Evolutionary conservation across 2,797 vertebrate species (phyloP), one percentile per base, ranked within the genome.

Genomic region (Anguilla pacifica): DNA sequence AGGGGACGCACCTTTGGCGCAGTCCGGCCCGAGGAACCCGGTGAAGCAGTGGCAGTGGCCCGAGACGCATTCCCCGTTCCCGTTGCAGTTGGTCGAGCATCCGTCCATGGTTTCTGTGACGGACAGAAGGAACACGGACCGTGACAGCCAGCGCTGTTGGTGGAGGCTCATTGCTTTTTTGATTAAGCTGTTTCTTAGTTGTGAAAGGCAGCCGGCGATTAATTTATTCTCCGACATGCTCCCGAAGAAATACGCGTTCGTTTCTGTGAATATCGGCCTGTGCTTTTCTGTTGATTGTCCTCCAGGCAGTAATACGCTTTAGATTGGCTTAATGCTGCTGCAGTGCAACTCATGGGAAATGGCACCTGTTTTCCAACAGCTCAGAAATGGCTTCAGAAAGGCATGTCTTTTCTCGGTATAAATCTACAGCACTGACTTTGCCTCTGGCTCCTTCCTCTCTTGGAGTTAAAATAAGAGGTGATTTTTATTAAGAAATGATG

Each of bases 11-110:
- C 97, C 97, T 97, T 96, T 97, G 85, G 97, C 96, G 91, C 97
- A 98, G 88, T 98, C 97, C 28, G 97, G 97, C 74, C 97, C 97
- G 82, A 98, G 96, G 91, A 98, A 97, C 88, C 97, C 97, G 0
- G 97, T 97, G 92, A 98, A 98, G 91, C 97, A 98, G 91, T 98
- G 97, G 89, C 97, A 98, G 91, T 97, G 97, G 19, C 97, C 97
- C 2, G 97, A 96, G 72, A 98, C 97, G 90, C 97, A 98, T 92
- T 98, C 97, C 92, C 97, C 97, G 35, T 98, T 98, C 85, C 97
- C 97, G 86, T 98, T 97, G 92, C 97, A 98, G 93, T 97, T 97
- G 84, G 97, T 97, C 19, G 97, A 97, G 89, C 97, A 98, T 91
- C 97, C 97, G 91, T 97, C 96, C 95, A 97, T 96, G 92, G 97